These are phyloP conservation scores for Thalassoma bifasciatum DNA, from an alignment of 2,113 vertebrate species.

Conservation along the genomic window DNA sequence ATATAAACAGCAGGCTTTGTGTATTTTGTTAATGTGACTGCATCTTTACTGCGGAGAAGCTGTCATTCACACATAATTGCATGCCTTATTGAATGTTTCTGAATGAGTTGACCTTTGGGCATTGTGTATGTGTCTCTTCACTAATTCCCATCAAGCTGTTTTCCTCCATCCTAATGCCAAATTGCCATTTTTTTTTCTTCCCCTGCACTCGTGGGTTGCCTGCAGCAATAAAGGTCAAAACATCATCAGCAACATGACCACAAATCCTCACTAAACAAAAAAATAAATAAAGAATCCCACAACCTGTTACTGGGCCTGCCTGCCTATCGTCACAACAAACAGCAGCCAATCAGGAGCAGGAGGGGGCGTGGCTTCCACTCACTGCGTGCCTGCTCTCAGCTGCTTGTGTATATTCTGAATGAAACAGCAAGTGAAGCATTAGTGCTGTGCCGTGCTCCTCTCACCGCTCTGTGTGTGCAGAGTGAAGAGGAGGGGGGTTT, in stretches of 20 bases:
- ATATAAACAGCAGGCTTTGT: no score
- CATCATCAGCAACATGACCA: slow-evolving; percentile 69
- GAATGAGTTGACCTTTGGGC: slow-evolving; percentile 53
- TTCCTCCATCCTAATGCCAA: slow-evolving; percentile 38
- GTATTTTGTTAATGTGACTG: no score
- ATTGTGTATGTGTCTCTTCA: slow-evolving; percentile 29
- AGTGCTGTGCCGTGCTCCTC: slow-evolving; percentile 57
- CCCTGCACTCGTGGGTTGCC: slow-evolving; percentile 35
- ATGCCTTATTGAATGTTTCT: slow-evolving; percentile 23
- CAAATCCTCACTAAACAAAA: slow-evolving; percentile 66
- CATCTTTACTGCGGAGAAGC: no score
- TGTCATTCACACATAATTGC: no score
- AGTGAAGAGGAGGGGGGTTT: slow-evolving; percentile 43
- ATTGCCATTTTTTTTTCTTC: slow-evolving; percentile 47
- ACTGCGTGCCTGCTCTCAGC: slow-evolving; percentile 74
- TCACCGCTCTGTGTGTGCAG: slow-evolving; percentile 47
- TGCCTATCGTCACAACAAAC: slow-evolving; percentile 74
- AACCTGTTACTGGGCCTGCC: slow-evolving; percentile 77
- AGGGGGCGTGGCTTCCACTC: slow-evolving; percentile 83
- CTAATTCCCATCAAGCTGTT: slow-evolving; percentile 52
- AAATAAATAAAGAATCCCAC: slow-evolving; percentile 71
- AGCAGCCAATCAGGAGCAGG: slow-evolving; percentile 82
- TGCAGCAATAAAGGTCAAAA: slow-evolving; percentile 67
- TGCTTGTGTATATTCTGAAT: slow-evolving; percentile 82
- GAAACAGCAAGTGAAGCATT: slow-evolving; percentile 75